These are phyloP conservation scores for Vireo griseus DNA, from an alignment of 2,797 vertebrate species.

Conservation along the genomic window DNA sequence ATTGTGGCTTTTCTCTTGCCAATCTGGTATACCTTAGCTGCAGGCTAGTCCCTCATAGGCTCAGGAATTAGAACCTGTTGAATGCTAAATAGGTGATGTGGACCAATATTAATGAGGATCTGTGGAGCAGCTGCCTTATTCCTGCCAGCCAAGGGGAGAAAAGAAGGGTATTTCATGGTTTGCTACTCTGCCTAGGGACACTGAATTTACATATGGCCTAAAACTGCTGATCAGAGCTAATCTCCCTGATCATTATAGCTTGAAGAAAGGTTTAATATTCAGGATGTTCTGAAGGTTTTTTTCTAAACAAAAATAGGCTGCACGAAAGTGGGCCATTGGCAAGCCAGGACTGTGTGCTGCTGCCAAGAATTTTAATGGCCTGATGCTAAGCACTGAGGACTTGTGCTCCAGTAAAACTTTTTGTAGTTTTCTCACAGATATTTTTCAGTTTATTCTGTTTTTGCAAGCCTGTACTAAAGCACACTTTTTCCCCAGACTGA, in stretches of 20 bases:
- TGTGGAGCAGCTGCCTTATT: background rate
- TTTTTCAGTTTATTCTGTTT: background rate
- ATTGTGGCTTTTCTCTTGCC: constrained; percentile 6
- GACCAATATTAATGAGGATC: background rate
- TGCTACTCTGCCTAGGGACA: constrained; percentile 8
- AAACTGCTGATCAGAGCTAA: constrained; percentile 55
- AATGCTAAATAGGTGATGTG: background rate
- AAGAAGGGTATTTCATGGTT: background rate
- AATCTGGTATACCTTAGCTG: constrained; percentile 10
- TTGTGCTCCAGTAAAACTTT: background rate
- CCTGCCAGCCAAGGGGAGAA: background rate
- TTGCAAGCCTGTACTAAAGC: background rate
- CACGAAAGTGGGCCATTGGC: constrained; percentile 38
- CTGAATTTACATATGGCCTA: constrained; percentile 32
- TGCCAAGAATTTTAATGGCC: constrained; percentile 26
- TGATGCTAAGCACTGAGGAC: background rate
- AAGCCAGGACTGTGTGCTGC: background rate
- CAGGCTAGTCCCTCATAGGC: background rate
- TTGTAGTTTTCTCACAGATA: background rate
- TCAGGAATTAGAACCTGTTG: background rate
- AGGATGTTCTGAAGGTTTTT: constrained; percentile 20
- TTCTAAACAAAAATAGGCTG: constrained; percentile 33
- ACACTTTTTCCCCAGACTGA: background rate
- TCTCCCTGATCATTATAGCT: constrained; percentile 51
- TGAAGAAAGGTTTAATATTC: constrained; percentile 50